phyloP scores from a whole-genome alignment of 2,888 invertebrate species.

The Chrysolina haemoptera region DNA sequence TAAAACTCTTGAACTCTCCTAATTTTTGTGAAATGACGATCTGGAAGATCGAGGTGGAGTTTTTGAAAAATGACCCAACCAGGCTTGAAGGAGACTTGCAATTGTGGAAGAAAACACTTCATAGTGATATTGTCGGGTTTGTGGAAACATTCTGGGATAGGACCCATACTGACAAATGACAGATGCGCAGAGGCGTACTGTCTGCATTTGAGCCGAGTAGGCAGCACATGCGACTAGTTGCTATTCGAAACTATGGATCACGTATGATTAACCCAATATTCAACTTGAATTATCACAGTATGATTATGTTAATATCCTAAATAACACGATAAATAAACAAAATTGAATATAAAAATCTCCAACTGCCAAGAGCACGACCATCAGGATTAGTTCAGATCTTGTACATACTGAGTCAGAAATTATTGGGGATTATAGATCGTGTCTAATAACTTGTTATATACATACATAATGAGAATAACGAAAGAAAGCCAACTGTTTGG shows the following conservation, averaged over 20 bases:
- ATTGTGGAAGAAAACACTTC: constrained; percentile 21
- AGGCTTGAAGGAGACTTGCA: constrained; percentile 10
- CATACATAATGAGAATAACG: too few relatives aligned
- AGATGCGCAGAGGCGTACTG: constrained; percentile 34
- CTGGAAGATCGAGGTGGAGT: background rate
- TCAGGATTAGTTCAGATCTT: background rate
- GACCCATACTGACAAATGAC: constrained; percentile 44
- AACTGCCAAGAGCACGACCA: constrained; percentile 49
- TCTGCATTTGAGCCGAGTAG: constrained; percentile 30
- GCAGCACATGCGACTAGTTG: constrained; percentile 34
- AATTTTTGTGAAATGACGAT: constrained; percentile 17
- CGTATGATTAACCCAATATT: constrained; percentile 74
- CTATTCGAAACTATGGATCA: constrained; percentile 43
- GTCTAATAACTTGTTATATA: background rate
- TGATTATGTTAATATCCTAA: constrained; percentile 70
- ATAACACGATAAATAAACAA: constrained; percentile 68
- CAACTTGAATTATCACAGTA: constrained; percentile 81
- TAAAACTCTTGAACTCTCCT: background rate
- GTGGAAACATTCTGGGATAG: constrained; percentile 42
- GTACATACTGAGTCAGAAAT: constrained; percentile 13
- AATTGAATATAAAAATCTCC: constrained; percentile 65
- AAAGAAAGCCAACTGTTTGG: too few relatives aligned
- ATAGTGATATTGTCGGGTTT: constrained; percentile 54
- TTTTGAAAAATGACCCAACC: constrained; percentile 30
- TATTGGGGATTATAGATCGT: background rate